Conservation (phyloP, 2,113 vertebrate species). For the Mustela nigripes region DNA sequence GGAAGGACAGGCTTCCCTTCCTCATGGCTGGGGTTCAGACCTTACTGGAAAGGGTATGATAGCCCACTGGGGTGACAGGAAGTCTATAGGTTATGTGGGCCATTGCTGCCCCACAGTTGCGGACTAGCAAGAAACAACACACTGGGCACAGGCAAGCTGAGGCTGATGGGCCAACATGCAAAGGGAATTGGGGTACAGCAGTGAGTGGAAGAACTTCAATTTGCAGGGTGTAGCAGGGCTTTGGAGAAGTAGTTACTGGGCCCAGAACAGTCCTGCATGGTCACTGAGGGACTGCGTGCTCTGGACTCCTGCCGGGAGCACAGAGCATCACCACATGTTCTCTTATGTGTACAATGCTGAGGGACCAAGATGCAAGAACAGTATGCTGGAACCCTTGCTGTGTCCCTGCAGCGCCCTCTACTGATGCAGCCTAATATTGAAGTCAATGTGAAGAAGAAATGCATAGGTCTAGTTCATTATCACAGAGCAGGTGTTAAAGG, state of each 20-base stretch:
- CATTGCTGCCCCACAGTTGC: background rate
- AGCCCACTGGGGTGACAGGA: background rate
- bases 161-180: background rate
- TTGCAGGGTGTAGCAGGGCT: background rate
- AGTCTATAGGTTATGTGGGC: background rate
- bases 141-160: background rate
- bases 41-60: background rate
- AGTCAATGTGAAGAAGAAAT: background rate
- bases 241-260: background rate
- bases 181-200: background rate
- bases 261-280: background rate
- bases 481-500: background rate
- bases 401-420: conserved; percentile 74
- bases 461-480: background rate
- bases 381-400: background rate
- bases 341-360: background rate
- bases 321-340: background rate
- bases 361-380: background rate
- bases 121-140: background rate
- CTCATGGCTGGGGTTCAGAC: background rate
- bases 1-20: background rate
- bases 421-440: background rate
- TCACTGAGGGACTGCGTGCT: background rate
- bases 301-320: background rate
- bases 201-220: background rate